Evolutionary conservation across 2,113 vertebrate species (phyloP).

Genomic region (Garra rufa): DNA sequence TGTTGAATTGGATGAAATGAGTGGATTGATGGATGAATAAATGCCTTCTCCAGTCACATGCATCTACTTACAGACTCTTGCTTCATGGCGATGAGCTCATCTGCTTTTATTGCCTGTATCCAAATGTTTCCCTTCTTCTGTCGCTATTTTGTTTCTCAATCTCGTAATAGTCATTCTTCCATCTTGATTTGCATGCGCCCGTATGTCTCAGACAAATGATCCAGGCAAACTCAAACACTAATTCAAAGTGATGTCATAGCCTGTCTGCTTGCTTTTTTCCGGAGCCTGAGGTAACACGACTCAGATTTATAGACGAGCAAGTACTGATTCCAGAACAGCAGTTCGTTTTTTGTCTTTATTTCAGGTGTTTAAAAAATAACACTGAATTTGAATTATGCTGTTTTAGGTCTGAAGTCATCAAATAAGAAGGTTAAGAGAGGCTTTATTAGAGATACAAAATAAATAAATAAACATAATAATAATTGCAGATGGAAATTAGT

Average conservation of each 20-base stretch:
- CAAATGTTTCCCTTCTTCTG: neutral
- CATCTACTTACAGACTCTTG: constrained; percentile 33
- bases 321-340: constrained; percentile 2
- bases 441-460: constrained; percentile 33
- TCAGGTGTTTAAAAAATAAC: neutral
- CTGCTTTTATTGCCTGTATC: constrained; percentile 41
- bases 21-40: neutral
- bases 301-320: constrained; percentile 21
- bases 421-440: neutral
- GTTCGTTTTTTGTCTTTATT: neutral
- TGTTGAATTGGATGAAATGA: neutral
- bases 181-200: neutral
- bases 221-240: constrained; percentile 28
- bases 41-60: neutral
- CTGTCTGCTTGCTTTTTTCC: constrained; percentile 34
- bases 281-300: constrained; percentile 40
- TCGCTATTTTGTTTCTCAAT: constrained; percentile 4
- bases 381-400: neutral
- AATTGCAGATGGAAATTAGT: neutral
- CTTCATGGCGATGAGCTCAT: constrained; percentile 55
- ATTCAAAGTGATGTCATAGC: constrained; percentile 48
- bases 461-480: too few relatives aligned
- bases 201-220: constrained; percentile 15
- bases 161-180: constrained; percentile 17
- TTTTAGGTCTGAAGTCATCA: neutral